Evolutionary conservation across 2,888 invertebrate species (phyloP).

Genomic region (Polymixis lichenea): DNA sequence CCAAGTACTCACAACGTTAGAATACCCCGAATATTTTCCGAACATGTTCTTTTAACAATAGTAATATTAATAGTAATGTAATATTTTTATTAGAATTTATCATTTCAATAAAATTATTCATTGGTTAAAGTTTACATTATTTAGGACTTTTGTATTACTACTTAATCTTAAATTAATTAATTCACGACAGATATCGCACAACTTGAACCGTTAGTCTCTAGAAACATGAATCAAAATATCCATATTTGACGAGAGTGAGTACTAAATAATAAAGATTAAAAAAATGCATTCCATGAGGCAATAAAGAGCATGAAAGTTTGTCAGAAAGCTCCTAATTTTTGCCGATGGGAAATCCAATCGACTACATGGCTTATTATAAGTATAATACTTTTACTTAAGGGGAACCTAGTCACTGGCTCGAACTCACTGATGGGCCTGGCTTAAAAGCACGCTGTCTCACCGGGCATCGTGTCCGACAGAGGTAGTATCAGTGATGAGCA

Average conservation of each 20-base stretch:
- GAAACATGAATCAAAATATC: background rate
- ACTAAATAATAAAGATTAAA: background rate
- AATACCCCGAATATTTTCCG: background rate
- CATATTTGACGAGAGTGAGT: background rate
- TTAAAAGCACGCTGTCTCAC: no score
- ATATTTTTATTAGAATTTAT: background rate
- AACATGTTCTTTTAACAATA: background rate
- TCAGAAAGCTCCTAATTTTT: background rate
- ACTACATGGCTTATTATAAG: background rate
- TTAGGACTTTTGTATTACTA: background rate
- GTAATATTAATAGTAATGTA: no score
- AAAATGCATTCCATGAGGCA: background rate
- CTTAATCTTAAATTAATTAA: background rate
- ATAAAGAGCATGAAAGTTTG: background rate
- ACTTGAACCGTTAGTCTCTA: background rate
- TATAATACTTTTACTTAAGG: background rate
- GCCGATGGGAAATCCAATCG: background rate
- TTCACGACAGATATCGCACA: background rate
- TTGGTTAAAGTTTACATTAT: background rate
- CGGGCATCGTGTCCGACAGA: no score
- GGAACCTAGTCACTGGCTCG: no score
- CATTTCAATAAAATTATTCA: background rate
- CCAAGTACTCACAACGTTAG: slow-evolving; percentile 11
- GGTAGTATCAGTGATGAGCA: no score
- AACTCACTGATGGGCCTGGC: no score